Evolutionary conservation across 2,888 invertebrate species (phyloP).

Genomic region (Pachydiplax longipennis): DNA sequence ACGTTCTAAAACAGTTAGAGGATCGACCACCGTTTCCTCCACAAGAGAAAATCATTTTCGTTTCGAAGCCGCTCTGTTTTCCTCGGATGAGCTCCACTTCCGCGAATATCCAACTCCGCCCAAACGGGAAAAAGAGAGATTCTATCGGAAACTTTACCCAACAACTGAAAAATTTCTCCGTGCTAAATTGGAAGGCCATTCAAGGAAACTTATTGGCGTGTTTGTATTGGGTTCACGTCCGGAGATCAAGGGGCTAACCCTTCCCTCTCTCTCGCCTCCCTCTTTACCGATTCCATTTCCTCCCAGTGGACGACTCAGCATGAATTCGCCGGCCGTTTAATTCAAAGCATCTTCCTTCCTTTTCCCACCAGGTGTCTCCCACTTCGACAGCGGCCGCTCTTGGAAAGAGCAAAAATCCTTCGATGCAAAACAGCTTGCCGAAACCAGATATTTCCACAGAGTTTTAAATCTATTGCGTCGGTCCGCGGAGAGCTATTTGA

Average conservation of each 20-base stretch:
- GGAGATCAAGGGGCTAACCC: neutral
- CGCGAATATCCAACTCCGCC: neutral
- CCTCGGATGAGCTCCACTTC: conserved; percentile 9
- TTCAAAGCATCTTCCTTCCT: neutral
- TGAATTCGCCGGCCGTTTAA: neutral
- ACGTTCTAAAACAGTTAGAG: too few relatives aligned
- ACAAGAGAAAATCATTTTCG: conserved; percentile 4
- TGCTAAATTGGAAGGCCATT: conserved; percentile 26
- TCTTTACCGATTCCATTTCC: neutral
- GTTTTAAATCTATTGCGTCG: conserved; percentile 28
- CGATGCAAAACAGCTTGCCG: conserved; percentile 33
- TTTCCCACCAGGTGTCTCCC: conserved; percentile 32
- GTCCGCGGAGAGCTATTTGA: conserved; percentile 27
- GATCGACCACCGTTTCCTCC: neutral
- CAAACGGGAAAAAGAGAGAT: neutral
- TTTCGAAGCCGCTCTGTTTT: neutral
- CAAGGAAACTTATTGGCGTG: conserved; percentile 15
- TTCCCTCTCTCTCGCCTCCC: neutral
- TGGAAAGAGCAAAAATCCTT: neutral
- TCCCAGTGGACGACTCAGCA: neutral
- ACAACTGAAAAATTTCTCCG: conserved; percentile 4
- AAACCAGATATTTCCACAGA: conserved; percentile 37
- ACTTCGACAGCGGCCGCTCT: conserved; percentile 17
- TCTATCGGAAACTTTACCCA: conserved; percentile 22
- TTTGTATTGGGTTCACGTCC: conserved; percentile 19